Base-by-base conservation (phyloP, 2,113 vertebrate genomes). In the Brienomyrus longianalis region DNA sequence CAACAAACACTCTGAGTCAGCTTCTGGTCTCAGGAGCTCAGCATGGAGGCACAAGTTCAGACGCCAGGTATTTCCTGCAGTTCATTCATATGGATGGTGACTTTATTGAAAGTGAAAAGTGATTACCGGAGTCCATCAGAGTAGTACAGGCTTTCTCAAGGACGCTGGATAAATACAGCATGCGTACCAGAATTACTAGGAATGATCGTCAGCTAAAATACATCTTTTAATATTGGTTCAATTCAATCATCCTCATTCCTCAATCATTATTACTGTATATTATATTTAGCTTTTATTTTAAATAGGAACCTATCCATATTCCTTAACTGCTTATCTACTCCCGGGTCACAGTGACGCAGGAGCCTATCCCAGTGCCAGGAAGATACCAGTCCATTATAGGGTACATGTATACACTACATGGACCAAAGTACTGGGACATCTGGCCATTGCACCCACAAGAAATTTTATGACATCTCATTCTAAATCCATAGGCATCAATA, bases 1-100 rank as follows among this genome's bases (percentile, higher is more conserved):
- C 85, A 87, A 50, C 48, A 87, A 87, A 54, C 85, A 87, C 51
- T 56, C 74, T 87, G 85, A 87, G 85, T 86, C 50, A 54, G 51
- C 51, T 17, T 87, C 31, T 35, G 48, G 1, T 39, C 51, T 54
- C 51, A 21, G 27, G 85, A 54, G 48, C 51, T 56, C 27, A 35
- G 50, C 51, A 35, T 0, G 1, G 51, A 54, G 85, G 47, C 27
- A 19, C 27, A 4, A 13, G 50, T 47, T 52, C 45, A 35, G 50
- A 87, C 3, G 51, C 31, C 50, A 27, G 48, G 51, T 35, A 27
- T 54, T 27, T 54, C 50, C 85, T 11, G 50, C 51, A 1, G 50
- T 54, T 56, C 85, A 54, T 87, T 27, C 48, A n/a, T 54, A 54
- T 52, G 50, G 85, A 54, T 56, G 85, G 51, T 39, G 50, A 54